These are phyloP conservation scores for Axis porcinus DNA, from an alignment of 2,113 vertebrate species.

Conservation along the genomic window DNA sequence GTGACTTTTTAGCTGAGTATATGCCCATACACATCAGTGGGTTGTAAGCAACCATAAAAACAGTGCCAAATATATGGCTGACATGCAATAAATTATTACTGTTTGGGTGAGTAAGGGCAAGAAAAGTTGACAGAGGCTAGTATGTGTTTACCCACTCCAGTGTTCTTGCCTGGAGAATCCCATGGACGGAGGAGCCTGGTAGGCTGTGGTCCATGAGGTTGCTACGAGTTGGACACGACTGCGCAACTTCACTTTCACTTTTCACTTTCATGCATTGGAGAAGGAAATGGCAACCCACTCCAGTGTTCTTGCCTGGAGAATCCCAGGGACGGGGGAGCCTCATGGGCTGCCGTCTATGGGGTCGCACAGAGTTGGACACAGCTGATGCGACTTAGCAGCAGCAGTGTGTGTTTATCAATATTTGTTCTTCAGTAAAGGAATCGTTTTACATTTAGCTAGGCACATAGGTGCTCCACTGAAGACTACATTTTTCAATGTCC, in stretches of 20 bases:
- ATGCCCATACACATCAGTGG: not conserved
- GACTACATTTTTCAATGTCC: not conserved
- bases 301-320: not conserved
- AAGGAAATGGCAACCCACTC: not conserved
- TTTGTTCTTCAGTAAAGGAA: not conserved
- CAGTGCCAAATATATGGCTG: not conserved
- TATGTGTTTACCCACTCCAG: too few relatives aligned
- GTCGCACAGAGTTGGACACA: not conserved
- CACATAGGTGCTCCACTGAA: not conserved
- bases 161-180: not conserved
- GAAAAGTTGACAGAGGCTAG: not conserved
- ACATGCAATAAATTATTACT: not conserved
- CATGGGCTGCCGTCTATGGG: not conserved
- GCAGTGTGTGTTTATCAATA: not conserved
- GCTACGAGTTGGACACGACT: rapidly evolving
- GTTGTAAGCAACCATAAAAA: not conserved
- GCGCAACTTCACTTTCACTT: too few relatives aligned
- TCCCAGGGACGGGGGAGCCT: not conserved
- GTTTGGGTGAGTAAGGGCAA: not conserved
- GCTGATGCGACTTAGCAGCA: not conserved
- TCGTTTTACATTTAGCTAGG: not conserved
- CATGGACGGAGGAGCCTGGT: not conserved
- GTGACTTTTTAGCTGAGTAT: not conserved
- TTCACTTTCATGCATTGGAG: not conserved
- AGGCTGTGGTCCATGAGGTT: not conserved